Conservation (phyloP, 2,113 vertebrate genomes). For the Phylloscopus trochiloides region DNA sequence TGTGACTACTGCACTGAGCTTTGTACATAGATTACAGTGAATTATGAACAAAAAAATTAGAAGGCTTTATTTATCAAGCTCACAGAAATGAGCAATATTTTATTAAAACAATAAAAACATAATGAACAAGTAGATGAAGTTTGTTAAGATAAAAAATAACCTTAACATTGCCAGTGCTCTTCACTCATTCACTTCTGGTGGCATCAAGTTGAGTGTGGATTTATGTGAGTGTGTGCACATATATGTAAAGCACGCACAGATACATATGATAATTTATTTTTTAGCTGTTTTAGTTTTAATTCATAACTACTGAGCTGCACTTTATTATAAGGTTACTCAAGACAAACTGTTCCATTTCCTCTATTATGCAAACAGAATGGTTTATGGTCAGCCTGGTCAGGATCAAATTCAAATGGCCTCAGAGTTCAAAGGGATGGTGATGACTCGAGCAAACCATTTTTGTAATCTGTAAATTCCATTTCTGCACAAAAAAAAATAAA, state of each 20-base stretch:
- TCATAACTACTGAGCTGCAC: conserved; percentile 35
- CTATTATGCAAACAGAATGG: conserved; percentile 41
- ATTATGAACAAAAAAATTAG: conserved; percentile 26
- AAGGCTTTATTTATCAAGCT: conserved; percentile 25
- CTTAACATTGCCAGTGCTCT: neutral
- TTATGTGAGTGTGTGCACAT: neutral
- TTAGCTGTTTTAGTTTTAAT: conserved; percentile 27
- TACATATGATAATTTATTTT: neutral
- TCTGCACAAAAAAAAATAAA: neutral
- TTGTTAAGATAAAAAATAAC: conserved; percentile 26
- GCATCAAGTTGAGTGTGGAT: neutral
- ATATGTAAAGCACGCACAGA: neutral
- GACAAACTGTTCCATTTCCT: conserved; percentile 65
- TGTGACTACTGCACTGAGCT: conserved; percentile 9
- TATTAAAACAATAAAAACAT: conserved; percentile 43
- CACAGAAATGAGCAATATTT: conserved; percentile 47
- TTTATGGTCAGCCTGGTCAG: conserved; percentile 49
- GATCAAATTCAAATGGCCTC: conserved; percentile 46
- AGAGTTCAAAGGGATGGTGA: conserved; percentile 58
- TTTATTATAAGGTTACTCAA: conserved; percentile 59
- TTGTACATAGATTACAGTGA: conserved; percentile 40
- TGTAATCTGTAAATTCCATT: conserved; percentile 61
- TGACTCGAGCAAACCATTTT: conserved; percentile 56
- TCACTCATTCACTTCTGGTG: neutral
- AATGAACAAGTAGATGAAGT: conserved; percentile 35